Evolutionary conservation across 2,888 invertebrate species (phyloP), one percentile per base, ranked within the genome.

Genomic region (Aspidiotus destructor): DNA sequence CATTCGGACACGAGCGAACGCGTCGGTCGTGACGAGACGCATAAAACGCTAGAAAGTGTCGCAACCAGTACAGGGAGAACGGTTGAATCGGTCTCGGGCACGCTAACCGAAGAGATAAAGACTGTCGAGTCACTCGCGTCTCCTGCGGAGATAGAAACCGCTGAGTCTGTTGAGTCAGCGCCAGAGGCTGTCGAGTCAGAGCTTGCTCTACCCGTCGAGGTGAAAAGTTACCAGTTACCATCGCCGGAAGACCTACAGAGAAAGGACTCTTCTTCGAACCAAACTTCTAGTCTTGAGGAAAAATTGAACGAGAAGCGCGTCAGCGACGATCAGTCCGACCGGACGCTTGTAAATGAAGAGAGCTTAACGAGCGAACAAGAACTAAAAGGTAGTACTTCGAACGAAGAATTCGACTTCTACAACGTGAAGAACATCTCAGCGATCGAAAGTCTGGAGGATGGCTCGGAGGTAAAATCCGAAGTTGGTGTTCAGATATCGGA

Each of bases 381-480:
- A 5, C 16, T 16, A 10, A 15, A 53, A 41, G 52, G 53, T 1
- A 48, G 53, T 28, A 48, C 57, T 8, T 44, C 61, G 42, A 44
- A 28, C 48, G 65, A 40, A 40, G 48, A 57, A 15, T 58, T 65
- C n/a, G 40, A 44, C 40, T 58, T 58, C 28, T 58, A 28, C 2
- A 28, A 58, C 40, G 58, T 65, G 15, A 65, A 58, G 17, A 65
- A 65, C n/a, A 58, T 58, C 13, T 65, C 65, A 0, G 65, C 57
- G 15, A 65, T 65, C 13, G 65, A 65, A 42, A 65, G 60, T 28
- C 13, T 41, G 11, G 53, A 57, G 41, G 55, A 64, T 11, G 44
- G 17, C 42, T 17, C 48, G 48, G n/a, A 48, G 11, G 48, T 13
- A 48, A 1, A 48, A 7, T 52, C 17, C 17, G 41, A 16, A 48